These are phyloP conservation scores for Anhinga anhinga DNA, from an alignment of 2,113 vertebrate species.

Conservation along the genomic window DNA sequence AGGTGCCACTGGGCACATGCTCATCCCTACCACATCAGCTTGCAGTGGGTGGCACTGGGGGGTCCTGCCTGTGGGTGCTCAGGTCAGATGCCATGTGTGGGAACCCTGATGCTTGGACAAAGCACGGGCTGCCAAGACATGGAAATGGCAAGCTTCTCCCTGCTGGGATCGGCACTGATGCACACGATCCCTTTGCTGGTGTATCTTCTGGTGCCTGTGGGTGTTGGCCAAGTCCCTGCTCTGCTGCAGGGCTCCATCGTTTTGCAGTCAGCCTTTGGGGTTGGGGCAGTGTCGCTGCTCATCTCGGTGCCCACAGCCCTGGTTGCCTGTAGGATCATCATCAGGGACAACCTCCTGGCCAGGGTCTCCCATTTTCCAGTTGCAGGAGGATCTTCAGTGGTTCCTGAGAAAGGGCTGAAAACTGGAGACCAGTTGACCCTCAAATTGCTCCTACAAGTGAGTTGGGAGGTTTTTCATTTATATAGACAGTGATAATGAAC, in stretches of 20 bases:
- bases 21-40: not conserved
- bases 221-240: not conserved
- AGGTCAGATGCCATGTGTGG: fast-evolving
- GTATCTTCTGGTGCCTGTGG: fast-evolving
- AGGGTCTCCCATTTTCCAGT: not conserved
- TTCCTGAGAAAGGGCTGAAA: not conserved
- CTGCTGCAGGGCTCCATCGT: not conserved
- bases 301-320: fast-evolving
- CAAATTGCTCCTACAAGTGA: fast-evolving
- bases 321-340: not conserved
- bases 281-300: no score
- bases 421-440: not conserved
- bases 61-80: not conserved
- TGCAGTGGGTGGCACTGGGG: not conserved
- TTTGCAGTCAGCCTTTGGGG: not conserved
- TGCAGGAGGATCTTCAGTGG: not conserved
- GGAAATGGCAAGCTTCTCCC: not conserved
- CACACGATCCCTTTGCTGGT: no score
- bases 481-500: fast-evolving
- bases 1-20: fast-evolving
- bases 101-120: not conserved
- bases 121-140: fast-evolving
- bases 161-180: not conserved
- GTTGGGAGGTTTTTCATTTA: not conserved
- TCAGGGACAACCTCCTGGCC: not conserved